Evolutionary conservation across 2,113 vertebrate genomes (phyloP), one percentile per base, ranked within the genome.

Genomic region (Pyrgilauda ruficollis): DNA sequence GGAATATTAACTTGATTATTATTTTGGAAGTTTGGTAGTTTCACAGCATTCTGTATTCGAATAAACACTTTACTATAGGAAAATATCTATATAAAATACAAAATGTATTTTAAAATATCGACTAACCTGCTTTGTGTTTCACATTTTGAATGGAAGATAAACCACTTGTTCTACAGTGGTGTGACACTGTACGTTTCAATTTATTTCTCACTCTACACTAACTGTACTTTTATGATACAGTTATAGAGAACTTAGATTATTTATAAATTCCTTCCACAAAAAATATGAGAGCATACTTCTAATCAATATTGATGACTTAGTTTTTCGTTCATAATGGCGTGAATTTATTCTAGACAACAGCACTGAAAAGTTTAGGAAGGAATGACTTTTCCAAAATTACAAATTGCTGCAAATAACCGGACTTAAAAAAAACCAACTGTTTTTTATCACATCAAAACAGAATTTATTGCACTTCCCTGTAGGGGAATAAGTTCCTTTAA

Each of bases 161-260:
- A 84, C 52, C 76, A 50, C 84, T 83, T 94, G 63, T 90, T 93
- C 41, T 78, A 30, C 87, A 92, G 75, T 31, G 80, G 28, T 77
- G 82, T 74, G 75, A 76, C 59, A 44, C 83, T 94, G 83, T 93
- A 87, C 44, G 58, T 95, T 95, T 96, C 74, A 83, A 83, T 87
- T 58, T 49, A n/a, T 56, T 82, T 76, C 61, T 81, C 83, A 53
- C 20, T 80, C 46, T 84, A 43, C 55, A 52, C 27, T 83, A 62
- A 49, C 31, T 90, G 70, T 73, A 41, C 50, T 91, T 79, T 86
- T 85, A 49, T 75, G 72, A 27, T 89, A 55, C 77, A 73, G 19
- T 90, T 86, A 64, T 15, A 26, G 23, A 49, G 62, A 86, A 64
- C 33, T 44, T 91, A 53, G 46, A 49, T 81, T 75, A 68, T 91